Evolutionary conservation across 2,888 invertebrate species (phyloP), one percentile per base, ranked within the genome.

Genomic region (Stenichneumon culpator): DNA sequence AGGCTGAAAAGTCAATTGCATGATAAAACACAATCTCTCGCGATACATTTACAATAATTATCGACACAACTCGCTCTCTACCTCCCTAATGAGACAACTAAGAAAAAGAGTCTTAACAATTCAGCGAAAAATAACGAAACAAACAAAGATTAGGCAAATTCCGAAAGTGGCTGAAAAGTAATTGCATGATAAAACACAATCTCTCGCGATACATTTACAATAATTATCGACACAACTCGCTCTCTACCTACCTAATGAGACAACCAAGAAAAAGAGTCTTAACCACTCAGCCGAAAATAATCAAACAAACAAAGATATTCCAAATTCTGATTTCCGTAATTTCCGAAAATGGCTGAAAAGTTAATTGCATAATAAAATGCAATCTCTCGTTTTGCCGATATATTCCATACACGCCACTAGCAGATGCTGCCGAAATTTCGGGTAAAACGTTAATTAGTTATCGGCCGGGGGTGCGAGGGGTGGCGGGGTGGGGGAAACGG

Each of bases 401-500:
- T 14, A 47, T 47, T 47, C 16, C 16, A 16, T 47, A 47, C n/a
- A 16, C 52, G 60, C 57, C 44, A 22, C 60, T n/a, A 39, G n/a
- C 60, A 73, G 28, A 36, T 47, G 44, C 57, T n/a, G 14, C 44
- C 16, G 39, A 39, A 14, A 39, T 22, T 14, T 19, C 39, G 22
- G 44, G 22, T 63, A 25, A 44, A 57, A 73, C 60, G 73, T 44
- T 60, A 73, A 60, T 60, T 73, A 60, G 39, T 60, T 60, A 73
- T 44, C 19, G 36, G 32, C 16, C 16, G 44, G 44, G 16, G 44
- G 14, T 16, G 22, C 32, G 32, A 32, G 32, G 6, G 32, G 32
- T 1, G 32, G 1, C 32, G 32, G n/a, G 2, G 52, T 14, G 52
- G 19, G 19, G 9, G 25, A 60, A 60, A 22, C 36, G 57, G 36